phyloP scores from a whole-genome alignment of 2,888 invertebrate genomes.

The Tinea pellionella region DNA sequence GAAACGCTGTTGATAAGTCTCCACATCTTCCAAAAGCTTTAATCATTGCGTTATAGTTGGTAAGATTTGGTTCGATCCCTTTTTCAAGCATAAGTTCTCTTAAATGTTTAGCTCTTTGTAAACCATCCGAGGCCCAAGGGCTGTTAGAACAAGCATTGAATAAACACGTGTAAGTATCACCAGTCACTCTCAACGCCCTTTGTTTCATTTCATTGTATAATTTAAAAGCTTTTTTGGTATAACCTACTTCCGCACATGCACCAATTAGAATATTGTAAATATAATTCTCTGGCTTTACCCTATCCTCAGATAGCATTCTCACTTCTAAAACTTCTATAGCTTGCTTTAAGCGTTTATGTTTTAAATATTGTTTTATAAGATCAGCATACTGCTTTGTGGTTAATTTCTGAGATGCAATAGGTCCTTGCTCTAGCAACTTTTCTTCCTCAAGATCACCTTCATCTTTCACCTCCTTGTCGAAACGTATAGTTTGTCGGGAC shows the following conservation, averaged over 20 bases:
- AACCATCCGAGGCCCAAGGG: conserved; percentile 74
- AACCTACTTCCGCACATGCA: conserved; percentile 85
- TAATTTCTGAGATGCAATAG: conserved; percentile 59
- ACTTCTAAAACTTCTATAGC: conserved; percentile 83
- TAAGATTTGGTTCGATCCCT: conserved; percentile 75
- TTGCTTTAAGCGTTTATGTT: conserved; percentile 75
- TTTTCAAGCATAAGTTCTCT: conserved; percentile 77
- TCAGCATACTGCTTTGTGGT: conserved; percentile 75
- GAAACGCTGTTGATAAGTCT: conserved; percentile 81
- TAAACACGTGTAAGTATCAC: conserved; percentile 84
- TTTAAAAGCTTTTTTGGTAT: conserved; percentile 86
- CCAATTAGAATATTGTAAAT: conserved; percentile 87
- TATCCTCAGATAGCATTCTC: conserved; percentile 81
- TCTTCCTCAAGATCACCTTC: conserved; percentile 73
- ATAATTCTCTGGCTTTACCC: conserved; percentile 81
- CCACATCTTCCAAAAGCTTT: conserved; percentile 91
- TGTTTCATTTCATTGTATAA: conserved; percentile 87
- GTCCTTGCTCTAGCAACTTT: conserved; percentile 61
- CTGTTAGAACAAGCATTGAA: conserved; percentile 91
- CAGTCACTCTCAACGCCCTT: conserved; percentile 74
- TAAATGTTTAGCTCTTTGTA: conserved; percentile 75
- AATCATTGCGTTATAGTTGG: conserved; percentile 89
- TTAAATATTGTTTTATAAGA: conserved; percentile 75
- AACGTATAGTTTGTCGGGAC: conserved; percentile 26
- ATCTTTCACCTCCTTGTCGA: conserved; percentile 42